Base-by-base conservation (phyloP, 2,797 vertebrate genomes). In the Falco naumanni region DNA sequence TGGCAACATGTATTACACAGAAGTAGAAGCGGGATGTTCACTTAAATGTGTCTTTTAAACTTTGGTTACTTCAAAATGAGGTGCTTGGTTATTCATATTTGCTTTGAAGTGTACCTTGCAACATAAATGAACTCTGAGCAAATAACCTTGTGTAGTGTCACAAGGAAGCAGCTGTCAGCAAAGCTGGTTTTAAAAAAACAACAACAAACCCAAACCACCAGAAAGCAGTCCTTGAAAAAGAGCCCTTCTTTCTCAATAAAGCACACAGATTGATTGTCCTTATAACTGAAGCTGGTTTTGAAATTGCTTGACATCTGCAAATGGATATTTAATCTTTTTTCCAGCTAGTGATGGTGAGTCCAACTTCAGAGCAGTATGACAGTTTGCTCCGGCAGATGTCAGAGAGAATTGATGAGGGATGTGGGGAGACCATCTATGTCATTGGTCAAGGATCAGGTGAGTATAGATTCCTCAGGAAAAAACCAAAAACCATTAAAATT, bases 371-470 rank as follows among this genome's bases (percentile, higher is more conserved):
- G 93, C 99, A 99, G 93, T 99, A 99, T 87, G 99, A 99, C 97
- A 98, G 98, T 70, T 98, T 99, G 92, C 98, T 99, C 65, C 98
- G 96, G 72, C 99, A 99, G 94, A 98, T 99, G 96, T 98, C 98
- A 90, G 99, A 99, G 84, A 98, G 98, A 54, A 99, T 99, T 96
- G 99, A 99, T 64, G 99, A 99, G 87, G 99, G 99, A 64, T 99
- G 99, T 26, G 99, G 99, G 91, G 99, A 99, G 97, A 99, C 99
- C 20, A 99, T 99, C 97, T 99, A 99, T 96, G 99, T 99, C 95
- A 98, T 99, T 84, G 99, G 99, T 61, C 98, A 99, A 98, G 99
- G 99, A 89, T 99, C 99, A 98, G 99, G 99, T 99, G 97, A 98
- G 98, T 96, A 87, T 88, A 79, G 74, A 61, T 98, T 97, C 54